Base-by-base conservation (phyloP, 2,797 vertebrate species). In the Melanotaenia nigrans region DNA sequence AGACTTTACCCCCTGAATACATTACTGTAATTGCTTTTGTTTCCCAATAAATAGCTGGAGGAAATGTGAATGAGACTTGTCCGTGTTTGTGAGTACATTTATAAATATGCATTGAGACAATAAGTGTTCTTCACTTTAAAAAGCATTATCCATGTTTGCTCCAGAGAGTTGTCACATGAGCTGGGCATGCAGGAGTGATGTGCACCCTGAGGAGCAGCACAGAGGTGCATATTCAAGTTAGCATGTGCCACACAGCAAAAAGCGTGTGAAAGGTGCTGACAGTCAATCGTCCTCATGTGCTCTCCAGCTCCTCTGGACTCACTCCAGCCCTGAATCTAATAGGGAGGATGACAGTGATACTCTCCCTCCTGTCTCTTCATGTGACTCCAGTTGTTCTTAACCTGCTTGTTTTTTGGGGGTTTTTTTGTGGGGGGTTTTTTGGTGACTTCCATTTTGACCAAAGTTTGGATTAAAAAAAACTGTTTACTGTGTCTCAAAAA, bases 21-120 rank as follows among this genome's bases (percentile, higher is more conserved):
- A 91, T 93, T 90, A 75, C 77, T 60, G 80, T 92, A 92, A 92
- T 93, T 92, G 83, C 84, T 86, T 92, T 92, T 84, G 74, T 86
- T 89, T 92, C 81, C 79, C 65, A 70, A 83, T 81, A 76, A 89
- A 87, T 73, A 60, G 70, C 51, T 30, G 56, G 54, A 12, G 68
- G 75, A 76, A 86, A 85, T 88, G 57, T 85, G 73, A 89, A 85
- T 78, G 76, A 86, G 65, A 59, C 72, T 22, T 62, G 58, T 53
- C 59, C 45, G 13, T 66, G 53, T 51, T 60, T 69, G 36, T 1
- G 67, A 38, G 38, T 49, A 30, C 11, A 22, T 60, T 69, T 76
- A 64, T 64, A n/a, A 49, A 10, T 54, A 10, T 9, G 20, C 18
- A 70, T 68, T 70, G 35, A 33, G 30, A 36, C 24, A 22, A 32